Evolutionary conservation across 2,888 invertebrate genomes (phyloP).

Genomic region (Tribolium freemani): DNA sequence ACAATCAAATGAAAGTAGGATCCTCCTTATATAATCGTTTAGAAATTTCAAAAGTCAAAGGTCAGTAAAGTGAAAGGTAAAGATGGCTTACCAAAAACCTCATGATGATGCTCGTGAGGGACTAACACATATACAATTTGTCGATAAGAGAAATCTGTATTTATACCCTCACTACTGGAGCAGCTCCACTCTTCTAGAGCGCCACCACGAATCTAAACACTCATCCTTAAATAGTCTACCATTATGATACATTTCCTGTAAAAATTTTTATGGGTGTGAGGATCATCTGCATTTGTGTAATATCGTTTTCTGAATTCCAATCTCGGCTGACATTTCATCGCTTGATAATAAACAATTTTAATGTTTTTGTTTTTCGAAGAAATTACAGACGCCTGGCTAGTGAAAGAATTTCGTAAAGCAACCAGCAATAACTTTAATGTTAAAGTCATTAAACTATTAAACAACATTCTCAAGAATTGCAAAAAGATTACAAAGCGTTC

Average conservation of each 20-base stretch:
- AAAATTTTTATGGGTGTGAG: constrained; percentile 34
- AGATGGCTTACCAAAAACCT: constrained; percentile 68
- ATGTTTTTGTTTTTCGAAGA: constrained; percentile 25
- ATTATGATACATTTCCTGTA: constrained; percentile 43
- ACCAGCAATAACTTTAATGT: constrained; percentile 2
- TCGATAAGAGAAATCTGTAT: constrained; percentile 56
- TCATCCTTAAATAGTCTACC: constrained; percentile 43
- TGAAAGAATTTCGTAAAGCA: constrained; percentile 16
- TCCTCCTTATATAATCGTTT: constrained; percentile 49
- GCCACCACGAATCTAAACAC: constrained; percentile 36
- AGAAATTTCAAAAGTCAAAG: constrained; percentile 51
- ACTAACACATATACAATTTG: constrained; percentile 52
- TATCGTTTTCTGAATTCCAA: constrained; percentile 22
- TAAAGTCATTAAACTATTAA: constrained; percentile 18
- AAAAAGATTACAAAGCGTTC: background rate
- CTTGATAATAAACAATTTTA: constrained; percentile 1
- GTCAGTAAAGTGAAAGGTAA: constrained; percentile 56
- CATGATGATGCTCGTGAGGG: constrained; percentile 66
- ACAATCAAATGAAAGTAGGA: constrained; percentile 43
- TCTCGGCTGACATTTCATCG: constrained; percentile 12
- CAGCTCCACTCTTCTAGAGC: constrained; percentile 44
- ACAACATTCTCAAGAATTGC: constrained; percentile 10
- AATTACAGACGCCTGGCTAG: background rate
- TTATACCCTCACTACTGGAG: constrained; percentile 55
- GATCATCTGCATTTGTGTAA: constrained; percentile 28